Evolutionary conservation across 2,888 invertebrate genomes (phyloP).

Genomic region (Ptychoptera contaminata): DNA sequence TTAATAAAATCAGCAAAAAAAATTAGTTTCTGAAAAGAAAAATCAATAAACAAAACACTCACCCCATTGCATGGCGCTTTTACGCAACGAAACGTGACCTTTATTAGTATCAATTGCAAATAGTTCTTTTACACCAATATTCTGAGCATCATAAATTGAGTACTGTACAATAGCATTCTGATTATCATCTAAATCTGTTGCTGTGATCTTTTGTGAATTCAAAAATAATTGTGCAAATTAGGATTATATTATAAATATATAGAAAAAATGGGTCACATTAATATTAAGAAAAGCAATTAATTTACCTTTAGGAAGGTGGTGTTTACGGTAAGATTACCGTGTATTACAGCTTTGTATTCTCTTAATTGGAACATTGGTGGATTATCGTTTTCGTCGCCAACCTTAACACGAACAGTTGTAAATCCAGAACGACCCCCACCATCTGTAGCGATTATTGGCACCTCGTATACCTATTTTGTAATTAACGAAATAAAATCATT

Average conservation of each 20-base stretch:
- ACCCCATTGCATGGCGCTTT: conserved; percentile 37
- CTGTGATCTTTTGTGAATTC: conserved; percentile 35
- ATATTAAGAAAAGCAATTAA: conserved; percentile 3
- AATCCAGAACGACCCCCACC: conserved; percentile 63
- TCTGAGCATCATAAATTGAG: conserved; percentile 55
- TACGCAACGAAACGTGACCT: conserved; percentile 54
- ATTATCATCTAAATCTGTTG: conserved; percentile 65
- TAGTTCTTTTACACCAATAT: conserved; percentile 44
- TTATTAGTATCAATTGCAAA: conserved; percentile 60
- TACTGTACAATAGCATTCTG: conserved; percentile 56
- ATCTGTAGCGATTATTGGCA: conserved; percentile 70
- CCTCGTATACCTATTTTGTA: conserved; percentile 34
- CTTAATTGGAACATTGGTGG: conserved; percentile 57
- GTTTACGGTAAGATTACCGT: conserved; percentile 39
- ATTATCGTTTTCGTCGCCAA: conserved; percentile 74
- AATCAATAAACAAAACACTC: not conserved
- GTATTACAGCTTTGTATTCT: conserved; percentile 62
- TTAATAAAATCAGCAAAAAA: conserved; percentile 4
- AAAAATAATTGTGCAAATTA: not conserved
- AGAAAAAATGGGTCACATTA: not conserved
- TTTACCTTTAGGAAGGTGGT: conserved; percentile 42
- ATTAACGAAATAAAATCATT: not conserved
- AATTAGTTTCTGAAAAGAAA: not conserved
- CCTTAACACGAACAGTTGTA: conserved; percentile 59
- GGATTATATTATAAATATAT: not conserved